Percentiles rank a stretch among this genome's conserved stretches.
Conservation (phyloP, 2,797 vertebrate species). For the Cyclopterus lumpus region DNA sequence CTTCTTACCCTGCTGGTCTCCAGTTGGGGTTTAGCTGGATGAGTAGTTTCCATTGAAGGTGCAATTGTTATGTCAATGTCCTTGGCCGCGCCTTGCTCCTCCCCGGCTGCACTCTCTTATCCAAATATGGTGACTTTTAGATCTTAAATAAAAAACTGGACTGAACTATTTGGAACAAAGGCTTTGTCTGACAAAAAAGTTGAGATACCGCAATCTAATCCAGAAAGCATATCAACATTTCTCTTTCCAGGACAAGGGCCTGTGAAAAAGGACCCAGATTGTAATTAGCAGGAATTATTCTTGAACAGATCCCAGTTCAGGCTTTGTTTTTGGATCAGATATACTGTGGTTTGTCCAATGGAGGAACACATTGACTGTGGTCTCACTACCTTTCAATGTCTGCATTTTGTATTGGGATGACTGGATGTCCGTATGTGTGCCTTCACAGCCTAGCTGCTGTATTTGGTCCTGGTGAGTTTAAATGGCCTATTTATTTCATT, state of each 20-base stretch:
- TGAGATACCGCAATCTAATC: too few relatives aligned
- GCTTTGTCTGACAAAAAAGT: too few relatives aligned
- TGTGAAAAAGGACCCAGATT: background rate
- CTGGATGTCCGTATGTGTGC: background rate
- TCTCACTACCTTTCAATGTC: background rate
- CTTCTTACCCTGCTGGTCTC: background rate
- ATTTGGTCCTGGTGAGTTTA: constrained; percentile 11
- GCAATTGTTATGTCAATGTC: background rate
- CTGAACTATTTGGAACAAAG: too few relatives aligned
- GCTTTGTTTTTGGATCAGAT: background rate
- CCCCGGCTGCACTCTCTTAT: background rate
- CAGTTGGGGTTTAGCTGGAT: background rate
- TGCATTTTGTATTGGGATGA: background rate
- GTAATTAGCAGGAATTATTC: background rate
- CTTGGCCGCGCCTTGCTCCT: background rate
- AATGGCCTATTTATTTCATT: too few relatives aligned
- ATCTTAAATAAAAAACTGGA: background rate
- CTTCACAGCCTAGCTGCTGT: background rate
- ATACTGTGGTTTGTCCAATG: too few relatives aligned
- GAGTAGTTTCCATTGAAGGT: background rate
- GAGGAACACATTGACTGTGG: background rate
- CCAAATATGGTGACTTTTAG: background rate
- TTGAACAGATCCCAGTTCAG: constrained; percentile 5
- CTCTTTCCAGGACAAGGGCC: too few relatives aligned
- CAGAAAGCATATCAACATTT: too few relatives aligned